Base-by-base conservation (phyloP, 2,888 invertebrate species). In the Ennomos erosarius region DNA sequence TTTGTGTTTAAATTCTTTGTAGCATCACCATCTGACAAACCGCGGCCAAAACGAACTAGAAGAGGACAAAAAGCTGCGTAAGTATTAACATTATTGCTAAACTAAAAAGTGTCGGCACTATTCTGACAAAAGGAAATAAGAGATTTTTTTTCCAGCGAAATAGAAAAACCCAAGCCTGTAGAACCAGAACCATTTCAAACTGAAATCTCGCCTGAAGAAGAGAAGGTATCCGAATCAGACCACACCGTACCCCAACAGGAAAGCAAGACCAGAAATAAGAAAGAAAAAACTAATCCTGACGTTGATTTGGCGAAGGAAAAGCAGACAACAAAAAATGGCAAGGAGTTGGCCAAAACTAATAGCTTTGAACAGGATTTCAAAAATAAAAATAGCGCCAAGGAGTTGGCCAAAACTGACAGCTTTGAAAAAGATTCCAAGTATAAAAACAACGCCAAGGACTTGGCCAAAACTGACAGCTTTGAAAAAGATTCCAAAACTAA, bases 11-110 rank as follows among this genome's bases (percentile, higher is more conserved):
- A 56, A 51, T 65, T 40, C 63, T 66, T 10, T n/a, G 5, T 64
- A 85, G 87, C 74, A 0, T 87, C 90, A 0, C 87, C 89, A 0
- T 73, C 79, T 1, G 88, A 90, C 0, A 89, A 88, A 57, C 83
- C 88, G 0, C 71, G 91, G 37, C 87, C 90, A 0, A 91, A 91
- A 55, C 72, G 90, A 3, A 91, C 91, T 0, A 82, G 87, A 48
- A 70, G 83, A 39, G 84, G 68, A 1, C 81, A 80, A 39, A 90
- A 89, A 69, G 82, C 81, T 1, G 74, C 74, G 90, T 90, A 73
- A 87, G 90, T 85, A 57, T 54, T 4, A 26, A 26, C 0, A 6
- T 4, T 26, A 0, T 26, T 26, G 3, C 0, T 6, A 4, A 26
- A 26, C 26, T 26, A 6, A 26, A 16, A 26, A 26, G 26, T 6